Evolutionary conservation across 2,797 vertebrate species (phyloP), one percentile per base, ranked within the genome.

Genomic region (Bradypodion ventrale): DNA sequence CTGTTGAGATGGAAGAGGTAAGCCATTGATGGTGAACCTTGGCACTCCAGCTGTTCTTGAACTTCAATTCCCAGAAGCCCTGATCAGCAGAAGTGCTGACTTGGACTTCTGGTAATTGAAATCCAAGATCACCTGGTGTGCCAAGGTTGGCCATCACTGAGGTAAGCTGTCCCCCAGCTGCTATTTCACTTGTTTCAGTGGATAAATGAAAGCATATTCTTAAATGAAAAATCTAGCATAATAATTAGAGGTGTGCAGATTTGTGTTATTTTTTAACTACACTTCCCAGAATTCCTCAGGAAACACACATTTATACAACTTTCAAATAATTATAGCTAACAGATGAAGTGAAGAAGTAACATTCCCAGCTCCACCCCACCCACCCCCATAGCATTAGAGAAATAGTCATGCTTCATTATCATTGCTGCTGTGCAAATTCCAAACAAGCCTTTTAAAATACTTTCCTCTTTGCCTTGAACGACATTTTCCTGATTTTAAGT

Each of bases 201-300:
- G 92, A 93, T 95, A 94, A 93, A 95, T 95, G 94, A 90, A 95
- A 91, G 87, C 79, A 92, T 93, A 93, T 95, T 94, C 94, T 89
- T 66, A 93, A 56, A 93, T 77, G 90, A 75, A 93, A 93, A 94
- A 89, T 91, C 86, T 87, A 85, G 95, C 88, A 89, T 92, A 83
- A 56, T 15, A 56, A 56, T 56, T 19, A 56, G 52, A 56, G 52
- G 19, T 56, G 52, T 56, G 52, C n/a, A n/a, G n/a, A n/a, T n/a
- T n/a, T n/a, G n/a, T n/a, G n/a, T n/a, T n/a, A n/a, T 56, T 56
- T 56, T 56, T 21, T 15, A 46, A 56, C 52, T 56, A 56, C 52
- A 56, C 4, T 56, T 56, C 52, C n/a, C 52, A 56, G 52, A 56
- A 56, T 21, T 56, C 52, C 52, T 46, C 52, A 56, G 52, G 10